Percentiles rank a stretch among this genome's conserved stretches.
Conservation (phyloP, 2,113 vertebrate genomes). For the Corythaixoides concolor region DNA sequence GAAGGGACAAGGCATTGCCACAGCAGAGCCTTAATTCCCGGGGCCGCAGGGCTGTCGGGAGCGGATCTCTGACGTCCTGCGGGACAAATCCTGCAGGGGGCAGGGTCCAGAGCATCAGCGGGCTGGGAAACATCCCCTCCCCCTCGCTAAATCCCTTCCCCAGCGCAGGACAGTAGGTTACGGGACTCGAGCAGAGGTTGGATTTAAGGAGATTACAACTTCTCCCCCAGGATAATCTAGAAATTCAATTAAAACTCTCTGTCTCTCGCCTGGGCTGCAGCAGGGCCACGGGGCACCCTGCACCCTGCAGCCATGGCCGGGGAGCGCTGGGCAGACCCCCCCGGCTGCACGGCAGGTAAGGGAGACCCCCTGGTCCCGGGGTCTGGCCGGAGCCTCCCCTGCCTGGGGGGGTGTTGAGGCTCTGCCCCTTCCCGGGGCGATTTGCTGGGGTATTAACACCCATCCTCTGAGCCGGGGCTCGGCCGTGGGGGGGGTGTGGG, state of each 20-base stretch:
- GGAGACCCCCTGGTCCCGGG: not conserved
- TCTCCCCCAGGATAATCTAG: slow-evolving; percentile 66
- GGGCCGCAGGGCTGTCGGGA: rapidly evolving
- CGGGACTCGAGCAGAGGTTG: slow-evolving; percentile 58
- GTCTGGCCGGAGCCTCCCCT: rapidly evolving
- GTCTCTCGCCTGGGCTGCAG: slow-evolving; percentile 29
- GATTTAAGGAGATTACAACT: slow-evolving; percentile 71
- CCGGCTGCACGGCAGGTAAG: slow-evolving; percentile 26
- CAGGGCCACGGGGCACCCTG: slow-evolving; percentile 46
- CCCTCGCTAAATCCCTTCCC: slow-evolving; percentile 55
- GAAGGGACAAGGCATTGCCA: not conserved
- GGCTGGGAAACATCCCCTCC: slow-evolving; percentile 46
- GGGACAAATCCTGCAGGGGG: not conserved
- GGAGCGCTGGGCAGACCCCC: not conserved
- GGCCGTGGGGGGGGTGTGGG: not conserved
- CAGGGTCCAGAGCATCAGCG: not conserved
- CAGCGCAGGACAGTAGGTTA: slow-evolving; percentile 56
- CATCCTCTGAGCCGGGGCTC: not conserved
- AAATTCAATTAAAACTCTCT: slow-evolving; percentile 71
- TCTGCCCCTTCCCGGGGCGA: not conserved
- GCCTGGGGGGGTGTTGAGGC: not conserved
- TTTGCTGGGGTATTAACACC: not conserved
- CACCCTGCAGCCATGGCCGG: slow-evolving; percentile 39
- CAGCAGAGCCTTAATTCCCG: not conserved
- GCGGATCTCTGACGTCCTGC: not conserved